phyloP scores from a whole-genome alignment of 2,113 vertebrate species.

The Litocranius walleri region DNA sequence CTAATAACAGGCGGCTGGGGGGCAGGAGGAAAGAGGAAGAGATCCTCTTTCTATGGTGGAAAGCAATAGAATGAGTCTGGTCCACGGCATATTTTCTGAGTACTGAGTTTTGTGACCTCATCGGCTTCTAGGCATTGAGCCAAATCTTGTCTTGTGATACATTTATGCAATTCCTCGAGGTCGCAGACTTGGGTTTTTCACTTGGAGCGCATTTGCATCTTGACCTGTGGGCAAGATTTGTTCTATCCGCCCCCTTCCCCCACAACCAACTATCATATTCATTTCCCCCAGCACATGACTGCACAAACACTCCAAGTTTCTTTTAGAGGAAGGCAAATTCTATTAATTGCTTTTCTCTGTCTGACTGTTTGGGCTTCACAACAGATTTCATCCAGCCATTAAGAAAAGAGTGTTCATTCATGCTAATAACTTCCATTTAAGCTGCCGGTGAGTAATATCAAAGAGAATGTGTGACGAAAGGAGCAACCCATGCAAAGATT shows the following conservation, averaged over 20 bases:
- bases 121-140: slow-evolving; percentile 41
- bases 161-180: slow-evolving; percentile 52
- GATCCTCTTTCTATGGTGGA: not conserved
- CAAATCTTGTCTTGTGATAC: slow-evolving; percentile 41
- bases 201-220: not conserved
- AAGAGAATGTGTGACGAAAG: slow-evolving; percentile 36
- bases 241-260: not conserved
- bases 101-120: slow-evolving; percentile 58
- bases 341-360: not conserved
- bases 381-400: not conserved
- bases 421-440: slow-evolving; percentile 18
- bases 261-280: not conserved
- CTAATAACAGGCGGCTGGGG: not conserved
- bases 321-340: not conserved
- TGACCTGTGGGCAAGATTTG: not conserved
- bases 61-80: not conserved
- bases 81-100: not conserved
- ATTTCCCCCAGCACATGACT: not conserved
- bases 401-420: slow-evolving; percentile 40
- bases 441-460: not conserved
- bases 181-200: slow-evolving; percentile 25
- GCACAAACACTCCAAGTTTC: not conserved
- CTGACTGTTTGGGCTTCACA: not conserved
- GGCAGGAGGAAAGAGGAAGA: not conserved
- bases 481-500: not conserved